Percentiles rank a stretch among this genome's conserved stretches.
Evolutionary conservation across 2,113 vertebrate genomes (phyloP).

Genomic region (Gambusia affinis): DNA sequence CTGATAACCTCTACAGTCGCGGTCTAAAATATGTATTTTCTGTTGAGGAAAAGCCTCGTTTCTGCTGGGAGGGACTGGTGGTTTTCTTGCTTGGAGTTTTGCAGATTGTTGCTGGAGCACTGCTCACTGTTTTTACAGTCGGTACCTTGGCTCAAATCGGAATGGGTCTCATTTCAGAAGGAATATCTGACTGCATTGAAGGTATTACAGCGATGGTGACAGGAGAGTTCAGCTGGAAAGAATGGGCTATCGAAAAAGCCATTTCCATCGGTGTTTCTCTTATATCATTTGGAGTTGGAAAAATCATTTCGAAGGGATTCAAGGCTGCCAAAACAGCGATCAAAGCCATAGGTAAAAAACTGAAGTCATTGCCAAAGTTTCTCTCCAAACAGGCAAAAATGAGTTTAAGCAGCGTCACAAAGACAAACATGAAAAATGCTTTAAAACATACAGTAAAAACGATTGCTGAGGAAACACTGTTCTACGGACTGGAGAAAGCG

Average conservation of each 20-base stretch:
- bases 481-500: conserved; percentile 4
- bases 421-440: conserved; percentile 21
- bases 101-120: conserved; percentile 30
- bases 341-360: conserved; percentile 14
- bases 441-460: conserved; percentile 5
- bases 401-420: background rate
- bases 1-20: conserved; percentile 12
- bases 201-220: conserved; percentile 24
- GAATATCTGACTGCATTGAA: conserved; percentile 33
- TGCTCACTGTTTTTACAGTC: conserved; percentile 22
- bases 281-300: conserved; percentile 26
- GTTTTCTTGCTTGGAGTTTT: conserved; percentile 22
- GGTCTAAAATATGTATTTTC: conserved; percentile 39
- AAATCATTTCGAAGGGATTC: conserved; percentile 33
- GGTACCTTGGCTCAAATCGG: conserved; percentile 30
- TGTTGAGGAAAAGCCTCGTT: conserved; percentile 30
- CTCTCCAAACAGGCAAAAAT: conserved; percentile 20
- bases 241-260: conserved; percentile 32
- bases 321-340: background rate
- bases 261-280: conserved; percentile 29
- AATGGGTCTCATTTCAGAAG: conserved; percentile 26
- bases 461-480: background rate
- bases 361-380: conserved; percentile 31
- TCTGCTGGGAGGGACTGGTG: conserved; percentile 23
- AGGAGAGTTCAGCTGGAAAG: conserved; percentile 43